Evolutionary conservation across 2,797 vertebrate genomes (phyloP), one percentile per base, ranked within the genome.

Genomic region (Microhierax caerulescens): DNA sequence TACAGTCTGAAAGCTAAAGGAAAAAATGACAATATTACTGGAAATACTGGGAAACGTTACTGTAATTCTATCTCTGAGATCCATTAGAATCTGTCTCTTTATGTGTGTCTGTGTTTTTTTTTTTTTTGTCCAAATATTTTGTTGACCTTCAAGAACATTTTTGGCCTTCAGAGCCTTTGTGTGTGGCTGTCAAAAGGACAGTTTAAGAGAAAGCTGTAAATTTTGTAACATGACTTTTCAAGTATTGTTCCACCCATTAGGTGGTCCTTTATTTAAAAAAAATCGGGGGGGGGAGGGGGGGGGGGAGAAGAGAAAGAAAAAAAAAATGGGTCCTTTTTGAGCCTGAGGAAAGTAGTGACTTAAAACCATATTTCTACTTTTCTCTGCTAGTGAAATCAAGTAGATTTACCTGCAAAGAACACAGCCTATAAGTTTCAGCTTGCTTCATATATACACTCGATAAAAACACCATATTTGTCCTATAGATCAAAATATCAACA

Each of bases 401-500:
- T 67, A 41, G 36, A 88, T 89, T 93, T 95, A 57, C 82, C 65
- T 91, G 37, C 36, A 61, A 65, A 72, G 43, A 85, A 37, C 32
- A 53, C 30, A 85, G 51, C 32, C 53, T 78, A 21, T 85, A 73
- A 39, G 9, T 76, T 90, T 70, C 57, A 88, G 15, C 59, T 91
- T 45, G 13, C 48, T 88, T 80, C 88, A 34, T 79, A 90, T 53
- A 74, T 82, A 72, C 32, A 51, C 21, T 67, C 82, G 77, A 48
- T 9, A 77, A 72, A 93, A 82, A 76, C n/a, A 90, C 34, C 48
- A 3, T 80, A 88, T 95, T 96, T 91, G 61, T 69, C 63, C 88
- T 78, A 85, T 90, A 92, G 79, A 93, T 95, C 94, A 95, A 95
- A 96, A 90, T 90, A 93, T 65, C 85, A 88, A 72, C 82, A 54